Evolutionary conservation across 2,113 vertebrate genomes (phyloP), one percentile per base, ranked within the genome.

Genomic region (Campylomormyrus numenius): DNA sequence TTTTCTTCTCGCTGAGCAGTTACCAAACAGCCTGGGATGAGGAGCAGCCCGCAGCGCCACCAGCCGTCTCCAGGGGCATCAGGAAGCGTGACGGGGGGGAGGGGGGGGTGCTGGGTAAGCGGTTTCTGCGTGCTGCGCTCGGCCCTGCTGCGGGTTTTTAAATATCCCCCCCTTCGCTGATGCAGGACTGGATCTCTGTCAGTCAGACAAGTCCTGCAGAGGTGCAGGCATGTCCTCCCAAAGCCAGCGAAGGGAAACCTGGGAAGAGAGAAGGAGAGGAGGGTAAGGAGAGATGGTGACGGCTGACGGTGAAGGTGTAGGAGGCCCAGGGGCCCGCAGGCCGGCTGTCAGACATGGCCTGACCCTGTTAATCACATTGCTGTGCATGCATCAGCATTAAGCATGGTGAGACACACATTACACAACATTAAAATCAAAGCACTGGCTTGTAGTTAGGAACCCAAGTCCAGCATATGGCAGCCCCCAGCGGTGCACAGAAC

Each of bases 71-170:
- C 52, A n/a, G 91, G 92, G 92, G 88, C 89, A 89, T 90, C 66
- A 89, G 66, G 48, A 85, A 92, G 93, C 93, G 93, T 91, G 93
- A 94, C 92, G 92, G 88, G 56, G 83, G 85, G 90, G 3, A 4
- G 15, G 50, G 49, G 31, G 74, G 74, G 90, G 31, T 1, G 5
- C 70, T 17, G 31, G 62, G 62, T 27, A 90, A 80, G 89, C 80
- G 88, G 92, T 91, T 92, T 83, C 92, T 91, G 90, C 92, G 87
- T 74, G 31, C 89, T 88, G 89, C 92, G 6, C n/a, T 48, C 10
- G 24, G 24, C 24, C 48, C 46, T 21, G 90, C 90, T 53, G 1
- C 89, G 91, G 91, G 91, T 91, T 90, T 46, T 92, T 92, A 89
- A 91, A 90, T 90, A 85, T 89, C 90, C 15, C 88, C 62, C 91